Evolutionary conservation across 2,888 invertebrate species (phyloP).

Genomic region (Xylocampa areola): DNA sequence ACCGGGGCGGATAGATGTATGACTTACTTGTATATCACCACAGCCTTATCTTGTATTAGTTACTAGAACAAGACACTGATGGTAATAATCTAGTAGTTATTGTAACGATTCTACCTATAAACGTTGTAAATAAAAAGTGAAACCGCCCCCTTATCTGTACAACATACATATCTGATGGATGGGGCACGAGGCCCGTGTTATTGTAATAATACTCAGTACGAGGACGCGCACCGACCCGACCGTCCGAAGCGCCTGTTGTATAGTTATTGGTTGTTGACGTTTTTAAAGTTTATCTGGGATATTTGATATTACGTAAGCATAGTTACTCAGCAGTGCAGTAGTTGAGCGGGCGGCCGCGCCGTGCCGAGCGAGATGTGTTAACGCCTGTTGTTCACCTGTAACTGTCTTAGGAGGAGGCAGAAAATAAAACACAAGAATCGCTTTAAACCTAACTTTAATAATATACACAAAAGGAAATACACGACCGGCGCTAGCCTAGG

Average conservation of each 20-base stretch:
- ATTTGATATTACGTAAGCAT: slow-evolving; percentile 27
- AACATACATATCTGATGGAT: slow-evolving; percentile 42
- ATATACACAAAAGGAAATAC: slow-evolving; percentile 85
- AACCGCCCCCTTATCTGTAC: too few relatives aligned
- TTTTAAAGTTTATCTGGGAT: slow-evolving; percentile 78
- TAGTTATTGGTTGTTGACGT: slow-evolving; percentile 76
- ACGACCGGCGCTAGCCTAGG: slow-evolving; percentile 52
- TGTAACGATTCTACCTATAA: too few relatives aligned
- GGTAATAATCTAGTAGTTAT: too few relatives aligned
- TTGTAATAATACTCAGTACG: slow-evolving; percentile 4
- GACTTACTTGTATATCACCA: too few relatives aligned
- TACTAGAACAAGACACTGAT: too few relatives aligned
- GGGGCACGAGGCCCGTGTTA: slow-evolving; percentile 27
- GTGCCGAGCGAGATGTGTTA: neutral
- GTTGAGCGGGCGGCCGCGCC: neutral
- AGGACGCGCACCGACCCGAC: slow-evolving; percentile 40
- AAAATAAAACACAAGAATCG: slow-evolving; percentile 63
- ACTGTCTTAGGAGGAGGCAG: neutral
- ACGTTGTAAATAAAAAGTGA: too few relatives aligned
- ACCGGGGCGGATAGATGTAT: too few relatives aligned
- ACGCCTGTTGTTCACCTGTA: too few relatives aligned
- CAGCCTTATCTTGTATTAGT: too few relatives aligned
- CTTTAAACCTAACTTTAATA: slow-evolving; percentile 79
- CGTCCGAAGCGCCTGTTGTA: slow-evolving; percentile 58
- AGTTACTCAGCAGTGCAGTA: slow-evolving; percentile 21